These are phyloP conservation scores for Agrilus planipennis DNA, from an alignment of 1,140 invertebrate species.

Conservation along the genomic window DNA sequence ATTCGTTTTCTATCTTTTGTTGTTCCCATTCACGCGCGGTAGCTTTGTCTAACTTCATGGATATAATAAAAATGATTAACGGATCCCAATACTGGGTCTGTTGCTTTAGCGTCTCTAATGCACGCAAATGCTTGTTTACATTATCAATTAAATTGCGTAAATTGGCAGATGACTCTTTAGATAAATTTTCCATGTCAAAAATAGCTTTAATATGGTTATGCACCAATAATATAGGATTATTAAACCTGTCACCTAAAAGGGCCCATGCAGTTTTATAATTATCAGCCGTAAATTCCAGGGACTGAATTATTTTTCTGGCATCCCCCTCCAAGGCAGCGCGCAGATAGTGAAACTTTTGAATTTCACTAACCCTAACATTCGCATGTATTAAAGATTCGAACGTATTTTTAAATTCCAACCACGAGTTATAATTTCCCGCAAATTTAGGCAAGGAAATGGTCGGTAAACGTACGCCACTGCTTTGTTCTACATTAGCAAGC, in stretches of 20 bases:
- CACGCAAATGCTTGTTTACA: conserved; percentile 10
- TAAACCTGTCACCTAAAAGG: conserved; percentile 5
- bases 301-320: conserved; percentile 16
- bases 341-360: conserved; percentile 26
- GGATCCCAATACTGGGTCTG: conserved; percentile 13
- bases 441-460: conserved; percentile 11
- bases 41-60: conserved; percentile 7
- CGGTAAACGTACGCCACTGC: conserved; percentile 12
- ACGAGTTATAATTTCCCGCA: conserved; percentile 11
- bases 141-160: conserved; percentile 12
- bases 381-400: conserved; percentile 19
- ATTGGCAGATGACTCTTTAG: conserved; percentile 7
- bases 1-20: conserved; percentile 2
- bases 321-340: conserved; percentile 15
- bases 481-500: conserved; percentile 1
- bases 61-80: conserved; percentile 12
- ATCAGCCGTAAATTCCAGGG: conserved; percentile 10
- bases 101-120: conserved; percentile 12
- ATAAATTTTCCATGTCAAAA: conserved; percentile 7
- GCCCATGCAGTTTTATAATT: conserved; percentile 10
- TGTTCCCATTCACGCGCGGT: conserved; percentile 11
- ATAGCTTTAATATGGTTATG: conserved; percentile 10
- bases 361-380: conserved; percentile 10
- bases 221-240: conserved; percentile 10
- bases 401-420: conserved; percentile 17